Evolutionary conservation across 2,888 invertebrate species (phyloP), one percentile per base, ranked within the genome.

Genomic region (Drosophila ochracea): DNA sequence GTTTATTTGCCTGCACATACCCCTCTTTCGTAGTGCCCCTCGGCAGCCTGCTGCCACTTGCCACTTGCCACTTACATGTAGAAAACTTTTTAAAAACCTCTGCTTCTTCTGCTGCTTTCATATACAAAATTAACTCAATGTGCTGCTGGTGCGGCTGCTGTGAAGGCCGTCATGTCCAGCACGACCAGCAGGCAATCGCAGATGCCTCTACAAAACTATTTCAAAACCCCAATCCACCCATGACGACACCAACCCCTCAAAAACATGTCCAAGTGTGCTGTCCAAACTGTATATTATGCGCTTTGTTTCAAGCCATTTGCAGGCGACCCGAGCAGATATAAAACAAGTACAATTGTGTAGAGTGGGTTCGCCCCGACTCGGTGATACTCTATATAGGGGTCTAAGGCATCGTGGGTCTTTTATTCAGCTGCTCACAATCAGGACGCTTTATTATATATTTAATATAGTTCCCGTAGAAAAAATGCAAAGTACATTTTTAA

Each of bases 1-100:
- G 83, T 87, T 87, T 87, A 84, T 84, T 85, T 84, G 77, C 75
- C 31, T 55, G 60, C 72, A 58, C 67, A 63, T 28, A 13, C n/a
- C 28, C 2, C 49, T 21, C n/a, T 16, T 28, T 39, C 33, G 25
- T 39, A 13, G 7, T 55, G 10, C 58, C 25, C 25, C 21, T 21
- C 47, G 39, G 10, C 37, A 7, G 9, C 43, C 43, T 19, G n/a
- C 19, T 39, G 49, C 25, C 16, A 16, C 16, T 47, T 47, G 47
- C 47, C 47, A 25, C 47, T 47, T 47, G 47, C 31, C 69, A 39
- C 33, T 58, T 28, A 39, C 43, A 50, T 52, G 58, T 57, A 53
- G 35, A 59, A 75, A 65, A 62, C 39, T 57, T 72, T 72, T 28
- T 30, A 41, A 62, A 68, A 68, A 53, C 59, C 68, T 52, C 50